Percentiles rank a stretch among this genome's conserved stretches.
Conservation (phyloP, 23 tunicate species). For the Oikopleura vanhoeffeni region DNA sequence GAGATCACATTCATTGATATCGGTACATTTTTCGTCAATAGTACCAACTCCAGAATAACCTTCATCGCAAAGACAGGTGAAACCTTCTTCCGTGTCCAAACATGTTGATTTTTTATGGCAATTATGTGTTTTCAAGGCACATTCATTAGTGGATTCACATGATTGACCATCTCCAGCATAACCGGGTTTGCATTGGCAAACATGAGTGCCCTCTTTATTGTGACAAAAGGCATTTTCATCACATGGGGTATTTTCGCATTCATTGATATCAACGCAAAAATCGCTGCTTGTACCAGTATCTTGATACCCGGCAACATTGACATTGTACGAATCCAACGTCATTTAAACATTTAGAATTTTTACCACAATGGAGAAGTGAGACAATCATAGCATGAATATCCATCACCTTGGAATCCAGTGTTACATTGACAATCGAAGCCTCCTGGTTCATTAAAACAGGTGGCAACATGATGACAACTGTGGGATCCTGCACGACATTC, state of each 20-base stretch:
- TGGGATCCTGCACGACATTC: not conserved
- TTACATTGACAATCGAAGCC: not conserved
- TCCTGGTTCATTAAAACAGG: not conserved
- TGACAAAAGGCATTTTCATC: constrained; percentile 12
- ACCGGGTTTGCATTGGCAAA: constrained; percentile 17
- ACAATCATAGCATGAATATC: not conserved
- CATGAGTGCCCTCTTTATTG: constrained; percentile 15
- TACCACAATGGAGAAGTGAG: not conserved
- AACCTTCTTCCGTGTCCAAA: not conserved
- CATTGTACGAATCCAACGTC: no score
- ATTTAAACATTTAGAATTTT: not conserved
- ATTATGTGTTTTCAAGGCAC: not conserved
- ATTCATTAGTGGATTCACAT: not conserved
- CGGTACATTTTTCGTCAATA: not conserved
- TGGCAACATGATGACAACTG: not conserved
- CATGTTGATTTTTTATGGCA: not conserved
- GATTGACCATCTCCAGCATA: constrained; percentile 18
- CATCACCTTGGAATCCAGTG: constrained; percentile 12
- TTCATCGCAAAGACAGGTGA: not conserved
- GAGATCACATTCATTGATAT: not conserved
- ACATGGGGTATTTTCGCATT: constrained; percentile 6
- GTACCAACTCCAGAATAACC: not conserved
- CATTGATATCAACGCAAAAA: not conserved
- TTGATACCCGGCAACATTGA: no score
- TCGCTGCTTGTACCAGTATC: not conserved